Evolutionary conservation across 2,888 invertebrate species (phyloP).

Genomic region (Heliconius sara): DNA sequence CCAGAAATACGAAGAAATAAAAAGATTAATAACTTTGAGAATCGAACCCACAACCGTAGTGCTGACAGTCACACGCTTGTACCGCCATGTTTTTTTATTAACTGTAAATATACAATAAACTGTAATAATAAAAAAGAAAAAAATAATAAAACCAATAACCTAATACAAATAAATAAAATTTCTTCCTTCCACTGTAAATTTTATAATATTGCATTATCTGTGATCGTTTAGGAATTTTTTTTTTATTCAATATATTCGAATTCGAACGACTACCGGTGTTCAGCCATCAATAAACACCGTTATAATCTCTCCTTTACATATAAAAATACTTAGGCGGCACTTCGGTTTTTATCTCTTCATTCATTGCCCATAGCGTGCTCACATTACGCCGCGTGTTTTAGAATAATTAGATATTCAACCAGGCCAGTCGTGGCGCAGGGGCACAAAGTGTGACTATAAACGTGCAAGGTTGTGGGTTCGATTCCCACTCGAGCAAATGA

Average conservation of each 20-base stretch:
- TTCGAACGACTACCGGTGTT: conserved; percentile 67
- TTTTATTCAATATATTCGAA: conserved; percentile 36
- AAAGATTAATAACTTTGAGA: too few species aligned
- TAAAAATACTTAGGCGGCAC: conserved; percentile 58
- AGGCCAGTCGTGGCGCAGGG: too few species aligned
- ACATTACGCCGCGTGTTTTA: conserved; percentile 35
- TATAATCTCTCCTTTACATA: conserved; percentile 63
- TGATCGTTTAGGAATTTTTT: conserved; percentile 44
- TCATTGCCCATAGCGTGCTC: conserved; percentile 46
- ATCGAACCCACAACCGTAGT: too few species aligned
- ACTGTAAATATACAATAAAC: not conserved
- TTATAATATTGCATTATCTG: conserved; percentile 42
- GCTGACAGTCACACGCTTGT: too few species aligned
- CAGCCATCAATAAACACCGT: conserved; percentile 55
- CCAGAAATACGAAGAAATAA: too few species aligned
- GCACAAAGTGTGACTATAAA: too few species aligned
- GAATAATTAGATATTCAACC: conserved; percentile 24
- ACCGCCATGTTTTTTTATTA: not conserved
- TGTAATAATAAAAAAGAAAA: not conserved
- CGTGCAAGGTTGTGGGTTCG: too few species aligned
- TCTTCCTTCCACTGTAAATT: conserved; percentile 23
- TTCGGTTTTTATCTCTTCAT: conserved; percentile 55
- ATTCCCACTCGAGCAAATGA: too few species aligned
- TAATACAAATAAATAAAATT: too few species aligned
- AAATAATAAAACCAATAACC: too few species aligned